Percentiles rank a stretch among this genome's conserved stretches.
These are phyloP conservation scores for Holacanthus passer DNA, from an alignment of 2,113 vertebrate species.

Conservation along the genomic window DNA sequence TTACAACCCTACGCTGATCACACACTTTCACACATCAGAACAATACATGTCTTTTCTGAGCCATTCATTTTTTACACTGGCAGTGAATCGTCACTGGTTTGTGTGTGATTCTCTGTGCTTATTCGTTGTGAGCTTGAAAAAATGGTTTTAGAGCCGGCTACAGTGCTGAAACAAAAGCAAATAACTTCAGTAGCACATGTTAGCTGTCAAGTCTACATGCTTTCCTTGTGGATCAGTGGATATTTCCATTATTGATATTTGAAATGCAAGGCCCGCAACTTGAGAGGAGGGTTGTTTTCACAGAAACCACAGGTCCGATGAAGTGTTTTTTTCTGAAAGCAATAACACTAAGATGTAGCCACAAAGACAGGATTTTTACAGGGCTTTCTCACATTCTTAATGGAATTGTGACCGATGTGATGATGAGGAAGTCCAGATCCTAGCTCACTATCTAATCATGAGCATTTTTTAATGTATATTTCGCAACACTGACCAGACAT, in stretches of 20 bases:
- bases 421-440: conserved; percentile 1
- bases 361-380: conserved; percentile 15
- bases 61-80: neutral
- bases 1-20: neutral
- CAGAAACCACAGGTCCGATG: conserved; percentile 41
- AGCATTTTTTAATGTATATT: neutral
- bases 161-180: conserved; percentile 3
- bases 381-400: neutral
- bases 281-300: conserved; percentile 52
- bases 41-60: neutral
- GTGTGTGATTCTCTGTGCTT: conserved; percentile 4
- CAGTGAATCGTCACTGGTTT: neutral
- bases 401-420: conserved; percentile 2
- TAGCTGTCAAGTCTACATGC: conserved; percentile 16
- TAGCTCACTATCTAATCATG: neutral
- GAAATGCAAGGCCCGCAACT: conserved; percentile 41
- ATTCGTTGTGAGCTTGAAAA: conserved; percentile 13
- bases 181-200: conserved; percentile 12
- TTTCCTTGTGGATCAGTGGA: conserved; percentile 26
- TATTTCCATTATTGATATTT: conserved; percentile 52
- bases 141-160: neutral
- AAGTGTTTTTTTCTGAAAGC: conserved; percentile 18
- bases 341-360: conserved; percentile 12
- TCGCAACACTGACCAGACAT: neutral
- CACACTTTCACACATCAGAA: neutral